These are phyloP conservation scores for Galleria mellonella DNA, from an alignment of 1,140 invertebrate genomes.

Conservation along the genomic window DNA sequence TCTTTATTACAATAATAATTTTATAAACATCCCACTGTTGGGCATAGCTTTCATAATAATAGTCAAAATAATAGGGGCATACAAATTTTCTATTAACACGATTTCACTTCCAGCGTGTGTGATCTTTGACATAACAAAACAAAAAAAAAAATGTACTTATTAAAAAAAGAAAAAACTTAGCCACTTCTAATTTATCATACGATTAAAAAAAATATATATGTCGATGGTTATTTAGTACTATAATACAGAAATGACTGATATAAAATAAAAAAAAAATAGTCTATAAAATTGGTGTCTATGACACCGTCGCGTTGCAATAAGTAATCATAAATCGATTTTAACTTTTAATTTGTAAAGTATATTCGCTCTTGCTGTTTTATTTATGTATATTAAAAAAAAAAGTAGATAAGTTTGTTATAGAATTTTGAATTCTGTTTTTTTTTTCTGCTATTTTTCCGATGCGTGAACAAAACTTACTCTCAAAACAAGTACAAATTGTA, in stretches of 20 bases:
- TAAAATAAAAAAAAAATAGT: slow-evolving; percentile 15
- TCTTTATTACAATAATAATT: no score
- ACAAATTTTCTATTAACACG: no score
- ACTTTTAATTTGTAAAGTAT: slow-evolving; percentile 23
- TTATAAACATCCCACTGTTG: no score
- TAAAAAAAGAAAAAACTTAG: no score
- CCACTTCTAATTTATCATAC: no score
- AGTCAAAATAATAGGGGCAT: no score
- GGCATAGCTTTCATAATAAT: no score
- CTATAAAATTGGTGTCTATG: slow-evolving; percentile 22
- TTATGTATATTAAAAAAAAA: slow-evolving; percentile 11
- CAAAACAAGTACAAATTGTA: neutral
- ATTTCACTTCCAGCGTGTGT: no score
- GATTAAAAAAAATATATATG: neutral
- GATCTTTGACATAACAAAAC: no score
- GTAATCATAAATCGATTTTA: slow-evolving; percentile 17
- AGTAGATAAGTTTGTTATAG: slow-evolving; percentile 3
- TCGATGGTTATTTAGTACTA: neutral
- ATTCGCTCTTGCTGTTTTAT: slow-evolving; percentile 13
- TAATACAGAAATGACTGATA: slow-evolving; percentile 23
- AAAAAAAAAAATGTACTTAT: neutral
- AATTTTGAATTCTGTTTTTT: slow-evolving; percentile 3
- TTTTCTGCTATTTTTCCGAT: neutral
- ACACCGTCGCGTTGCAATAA: slow-evolving; percentile 30
- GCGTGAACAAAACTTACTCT: slow-evolving; percentile 1